Evolutionary conservation across 2,888 invertebrate species (phyloP).

Genomic region (Sesia apiformis): DNA sequence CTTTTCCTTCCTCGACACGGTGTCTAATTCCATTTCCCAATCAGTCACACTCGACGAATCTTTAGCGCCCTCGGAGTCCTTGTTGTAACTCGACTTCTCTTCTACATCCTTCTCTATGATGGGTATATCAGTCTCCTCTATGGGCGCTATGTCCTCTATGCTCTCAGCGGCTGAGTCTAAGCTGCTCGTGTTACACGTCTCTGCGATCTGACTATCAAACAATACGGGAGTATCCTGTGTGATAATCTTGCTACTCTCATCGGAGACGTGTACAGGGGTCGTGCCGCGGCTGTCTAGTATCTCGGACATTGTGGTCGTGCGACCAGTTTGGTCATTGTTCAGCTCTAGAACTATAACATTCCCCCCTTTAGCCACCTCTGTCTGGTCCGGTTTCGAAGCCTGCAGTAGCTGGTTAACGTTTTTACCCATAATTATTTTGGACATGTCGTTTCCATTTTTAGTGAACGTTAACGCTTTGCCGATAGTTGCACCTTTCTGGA

Average conservation of each 20-base stretch:
- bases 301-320: constrained; percentile 63
- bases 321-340: constrained; percentile 60
- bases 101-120: constrained; percentile 34
- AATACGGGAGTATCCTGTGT: constrained; percentile 76
- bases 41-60: constrained; percentile 65
- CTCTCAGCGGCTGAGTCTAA: constrained; percentile 57
- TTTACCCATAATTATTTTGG: constrained; percentile 70
- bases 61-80: constrained; percentile 43
- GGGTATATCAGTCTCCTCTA: constrained; percentile 36
- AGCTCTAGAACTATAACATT: constrained; percentile 66
- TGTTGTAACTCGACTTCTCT: constrained; percentile 34
- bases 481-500: constrained; percentile 72
- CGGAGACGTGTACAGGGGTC: constrained; percentile 22
- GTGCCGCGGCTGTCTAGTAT: constrained; percentile 51
- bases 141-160: constrained; percentile 45
- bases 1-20: constrained; percentile 59
- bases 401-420: constrained; percentile 63
- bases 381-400: constrained; percentile 43
- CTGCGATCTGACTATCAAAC: constrained; percentile 52
- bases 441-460: constrained; percentile 64
- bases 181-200: constrained; percentile 53
- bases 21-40: constrained; percentile 78
- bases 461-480: constrained; percentile 64
- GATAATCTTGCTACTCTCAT: constrained; percentile 40
- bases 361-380: constrained; percentile 46